Evolutionary conservation across 2,888 invertebrate genomes (phyloP), one percentile per base, ranked within the genome.

Genomic region (Hypomecis atomaria): DNA sequence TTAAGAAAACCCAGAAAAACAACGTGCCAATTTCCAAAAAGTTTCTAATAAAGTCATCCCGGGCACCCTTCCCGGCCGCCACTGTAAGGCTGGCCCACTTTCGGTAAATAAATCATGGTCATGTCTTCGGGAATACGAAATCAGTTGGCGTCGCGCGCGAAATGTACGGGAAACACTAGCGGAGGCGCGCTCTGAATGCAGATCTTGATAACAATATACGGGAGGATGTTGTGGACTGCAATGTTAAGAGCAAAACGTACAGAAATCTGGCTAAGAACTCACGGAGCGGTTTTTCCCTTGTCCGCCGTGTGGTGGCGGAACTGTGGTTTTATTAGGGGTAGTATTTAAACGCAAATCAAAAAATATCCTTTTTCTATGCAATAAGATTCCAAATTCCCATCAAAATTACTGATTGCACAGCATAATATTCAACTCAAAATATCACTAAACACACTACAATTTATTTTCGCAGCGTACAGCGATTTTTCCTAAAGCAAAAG

Each of bases 121-220:
- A 74, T 77, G 79, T 82, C 70, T 69, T 69, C 68, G 72, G 78
- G 82, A 80, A 80, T 80, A 83, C 81, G 78, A 81, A 65, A 85
- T 78, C 78, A 74, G 77, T 73, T 70, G 76, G 78, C 77, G 75
- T 75, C 71, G 71, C 72, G 74, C 68, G 82, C 78, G 86, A 84
- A 88, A 85, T 83, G 86, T 78, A 85, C 73, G 88, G 88, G 85
- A 89, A 89, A 89, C 89, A 89, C 88, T 88, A 84, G 85, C 73
- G 72, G 64, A 42, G 73, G 80, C 79, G 76, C 73, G 75, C 55
- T 58, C 65, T 78, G 89, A 85, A 89, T 89, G 85, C 81, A 85
- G 87, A 89, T 86, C 36, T 42, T 43, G 23, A n/a, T 6, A 4
- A 9, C 5, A 50, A 64, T 45, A 42, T 11, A 59, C 55, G 55